phyloP scores from a whole-genome alignment of 30 jellyfish, hydroid and myxozoan genomes.

The Chironex yamaguchii region DNA sequence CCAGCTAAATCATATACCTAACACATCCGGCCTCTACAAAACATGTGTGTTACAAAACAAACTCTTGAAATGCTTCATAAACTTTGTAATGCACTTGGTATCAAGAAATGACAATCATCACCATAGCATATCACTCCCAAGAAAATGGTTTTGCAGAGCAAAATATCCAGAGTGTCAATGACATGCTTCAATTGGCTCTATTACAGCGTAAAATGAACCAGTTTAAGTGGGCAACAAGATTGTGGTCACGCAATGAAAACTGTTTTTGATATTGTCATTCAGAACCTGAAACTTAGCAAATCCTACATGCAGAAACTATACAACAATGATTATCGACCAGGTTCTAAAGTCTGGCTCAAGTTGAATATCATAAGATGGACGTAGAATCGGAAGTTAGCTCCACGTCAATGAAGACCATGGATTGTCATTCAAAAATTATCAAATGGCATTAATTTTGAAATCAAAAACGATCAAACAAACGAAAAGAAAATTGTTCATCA shows the following conservation, averaged over 20 bases:
- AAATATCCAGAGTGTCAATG: neutral
- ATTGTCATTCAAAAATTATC: no score
- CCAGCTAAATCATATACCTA: slow-evolving; percentile 39
- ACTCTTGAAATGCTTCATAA: neutral
- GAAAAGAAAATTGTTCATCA: slow-evolving; percentile 2
- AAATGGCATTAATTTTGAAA: slow-evolving; percentile 5
- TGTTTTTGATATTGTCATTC: slow-evolving; percentile 1
- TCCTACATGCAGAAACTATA: no score
- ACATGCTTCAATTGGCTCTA: slow-evolving; percentile 53
- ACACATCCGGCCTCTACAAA: slow-evolving; percentile 26
- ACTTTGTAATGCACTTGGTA: neutral
- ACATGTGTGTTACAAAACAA: no score
- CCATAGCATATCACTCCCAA: slow-evolving; percentile 32
- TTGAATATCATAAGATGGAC: no score
- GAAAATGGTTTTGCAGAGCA: slow-evolving; percentile 51
- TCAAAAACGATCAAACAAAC: slow-evolving; percentile 7
- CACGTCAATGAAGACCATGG: no score
- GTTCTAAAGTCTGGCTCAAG: no score
- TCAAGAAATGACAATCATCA: slow-evolving; percentile 14
- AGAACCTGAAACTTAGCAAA: slow-evolving; percentile 11
- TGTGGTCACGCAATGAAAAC: neutral
- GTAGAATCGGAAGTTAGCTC: no score
- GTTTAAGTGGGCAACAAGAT: slow-evolving; percentile 56
- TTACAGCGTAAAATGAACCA: slow-evolving; percentile 60
- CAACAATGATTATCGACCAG: no score